Base-by-base conservation (phyloP, 2,797 vertebrate genomes). In the Pelochelys cantorii region DNA sequence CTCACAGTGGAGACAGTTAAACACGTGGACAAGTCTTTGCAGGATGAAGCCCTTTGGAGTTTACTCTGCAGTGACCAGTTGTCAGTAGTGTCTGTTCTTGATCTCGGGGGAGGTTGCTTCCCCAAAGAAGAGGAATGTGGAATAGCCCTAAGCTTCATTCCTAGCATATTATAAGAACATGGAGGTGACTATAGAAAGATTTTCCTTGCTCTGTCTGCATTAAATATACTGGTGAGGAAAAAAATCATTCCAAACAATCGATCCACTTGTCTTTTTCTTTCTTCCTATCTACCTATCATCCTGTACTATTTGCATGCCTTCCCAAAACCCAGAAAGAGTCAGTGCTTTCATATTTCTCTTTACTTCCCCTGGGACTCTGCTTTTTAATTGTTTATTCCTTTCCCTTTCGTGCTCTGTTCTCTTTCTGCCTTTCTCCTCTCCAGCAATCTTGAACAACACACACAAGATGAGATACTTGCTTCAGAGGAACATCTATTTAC, bases 401-500 rank as follows among this genome's bases (percentile, higher is more conserved):
- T 77, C 74, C 25, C 42, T 27, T 48, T 27, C 23, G 4, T 48
- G 11, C 31, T 13, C 60, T 54, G 1, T 59, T 94, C 93, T 71
- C 53, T 81, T 23, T 55, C 74, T 5, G 79, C 91, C 34, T 20
- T 87, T 81, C 34, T 81, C 88, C 81, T 92, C 54, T 92, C 27
- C 89, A 81, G 52, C 55, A 97, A 90, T 57, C 1, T 5, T 20
- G 81, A 94, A 82, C 0, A 79, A 29, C 27, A 85, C 25, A 42
- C 27, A 48, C 4, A 31, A 84, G 42, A 29, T 59, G 81, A 78
- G 56, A 80, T 37, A 5, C 3, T 65, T 42, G 5, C 78, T 0
- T 20, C 3, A 20, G 14, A 77, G 55, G 62, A 4, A 0, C 34
- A 37, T 37, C 68, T 20, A 11, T 31, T 81, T 7, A 9, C 2